Evolutionary conservation across 2,113 vertebrate species (phyloP).

Genomic region (Xyrauchen texanus): DNA sequence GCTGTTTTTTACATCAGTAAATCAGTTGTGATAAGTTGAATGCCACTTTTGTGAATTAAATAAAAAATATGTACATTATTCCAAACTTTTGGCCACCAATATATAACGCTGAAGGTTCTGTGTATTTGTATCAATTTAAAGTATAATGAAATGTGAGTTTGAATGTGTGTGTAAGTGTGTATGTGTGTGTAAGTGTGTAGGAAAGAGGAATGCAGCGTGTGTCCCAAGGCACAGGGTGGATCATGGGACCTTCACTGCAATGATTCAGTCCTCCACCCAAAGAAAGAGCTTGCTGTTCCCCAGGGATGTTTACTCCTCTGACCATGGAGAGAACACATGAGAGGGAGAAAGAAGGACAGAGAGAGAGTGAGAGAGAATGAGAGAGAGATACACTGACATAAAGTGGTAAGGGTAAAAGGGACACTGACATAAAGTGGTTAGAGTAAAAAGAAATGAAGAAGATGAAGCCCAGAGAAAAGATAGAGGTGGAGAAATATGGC

Average conservation of each 20-base stretch:
- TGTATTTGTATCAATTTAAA: neutral
- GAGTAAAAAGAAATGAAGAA: neutral
- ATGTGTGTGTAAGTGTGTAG: constrained; percentile 45
- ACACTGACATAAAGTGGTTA: constrained; percentile 15
- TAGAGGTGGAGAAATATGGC: constrained; percentile 1
- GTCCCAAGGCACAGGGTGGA: constrained; percentile 59
- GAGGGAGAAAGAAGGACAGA: constrained; percentile 31
- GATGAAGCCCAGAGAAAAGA: neutral
- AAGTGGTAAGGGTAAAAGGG: neutral
- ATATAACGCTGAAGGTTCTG: neutral
- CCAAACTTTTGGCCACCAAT: neutral
- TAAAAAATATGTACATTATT: too few relatives aligned
- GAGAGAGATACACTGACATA: constrained; percentile 1
- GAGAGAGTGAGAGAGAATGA: neutral
- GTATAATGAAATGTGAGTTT: neutral
- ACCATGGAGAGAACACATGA: constrained; percentile 30
- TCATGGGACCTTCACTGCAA: constrained; percentile 74
- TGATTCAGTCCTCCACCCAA: constrained; percentile 73
- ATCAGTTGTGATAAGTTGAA: too few relatives aligned
- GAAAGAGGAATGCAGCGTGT: constrained; percentile 55
- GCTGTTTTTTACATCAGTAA: too few relatives aligned
- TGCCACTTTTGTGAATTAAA: too few relatives aligned
- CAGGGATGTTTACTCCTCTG: constrained; percentile 55
- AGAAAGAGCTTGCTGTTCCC: constrained; percentile 77
- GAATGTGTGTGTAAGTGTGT: constrained; percentile 7